Conservation (phyloP, 92 coral and sea anemone species). For the Epizoanthus scotinus region DNA sequence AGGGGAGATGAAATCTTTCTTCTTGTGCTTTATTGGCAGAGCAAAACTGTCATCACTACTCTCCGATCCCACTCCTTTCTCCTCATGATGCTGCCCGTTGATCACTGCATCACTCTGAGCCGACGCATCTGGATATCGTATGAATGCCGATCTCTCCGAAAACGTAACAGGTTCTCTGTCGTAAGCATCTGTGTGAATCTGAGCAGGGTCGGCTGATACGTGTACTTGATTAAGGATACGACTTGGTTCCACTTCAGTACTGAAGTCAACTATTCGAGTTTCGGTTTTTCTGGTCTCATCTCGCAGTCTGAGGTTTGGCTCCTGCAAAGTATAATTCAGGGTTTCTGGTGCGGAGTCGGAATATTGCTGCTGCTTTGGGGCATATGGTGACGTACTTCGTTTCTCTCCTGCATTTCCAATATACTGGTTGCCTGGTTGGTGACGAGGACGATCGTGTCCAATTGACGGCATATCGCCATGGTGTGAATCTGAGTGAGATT, state of each 20-base stretch:
- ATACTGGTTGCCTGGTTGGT: not conserved
- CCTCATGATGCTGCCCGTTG: too few relatives aligned
- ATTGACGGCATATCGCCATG: not conserved
- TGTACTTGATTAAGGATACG: not conserved
- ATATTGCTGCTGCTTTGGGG: not conserved
- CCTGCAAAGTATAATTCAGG: not conserved
- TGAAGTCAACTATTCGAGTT: not conserved
- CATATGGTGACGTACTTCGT: not conserved
- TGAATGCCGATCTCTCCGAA: too few relatives aligned
- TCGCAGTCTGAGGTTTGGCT: not conserved
- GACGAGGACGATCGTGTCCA: not conserved
- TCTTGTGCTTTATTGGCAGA: conserved; percentile 20
- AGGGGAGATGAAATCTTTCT: conserved; percentile 11
- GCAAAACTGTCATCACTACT: conserved; percentile 41
- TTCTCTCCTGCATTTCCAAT: not conserved
- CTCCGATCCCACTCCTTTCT: conserved; percentile 5
- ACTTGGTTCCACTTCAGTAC: not conserved
- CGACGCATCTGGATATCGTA: too few relatives aligned
- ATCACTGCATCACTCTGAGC: too few relatives aligned
- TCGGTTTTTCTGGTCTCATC: not conserved
- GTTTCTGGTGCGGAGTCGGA: not conserved
- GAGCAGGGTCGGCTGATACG: too few relatives aligned
- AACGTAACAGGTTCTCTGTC: too few relatives aligned
- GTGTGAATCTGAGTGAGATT: not conserved
- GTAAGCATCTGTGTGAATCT: too few relatives aligned